Conservation (phyloP, 2,888 invertebrate species). For the Cryptocephalus primarius region DNA sequence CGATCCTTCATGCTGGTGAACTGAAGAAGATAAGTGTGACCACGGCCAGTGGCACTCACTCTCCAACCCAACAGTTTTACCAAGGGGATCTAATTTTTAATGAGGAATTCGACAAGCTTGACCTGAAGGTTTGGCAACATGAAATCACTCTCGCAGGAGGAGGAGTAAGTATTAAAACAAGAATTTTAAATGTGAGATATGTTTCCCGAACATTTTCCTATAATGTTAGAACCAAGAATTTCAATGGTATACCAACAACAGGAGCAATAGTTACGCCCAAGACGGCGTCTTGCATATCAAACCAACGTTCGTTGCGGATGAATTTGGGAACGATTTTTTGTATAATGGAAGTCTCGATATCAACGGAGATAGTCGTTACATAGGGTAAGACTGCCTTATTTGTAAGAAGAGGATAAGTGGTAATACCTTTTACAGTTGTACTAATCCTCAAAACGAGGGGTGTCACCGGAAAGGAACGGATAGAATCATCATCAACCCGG, state of each 20-base stretch:
- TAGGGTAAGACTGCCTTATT: conserved; percentile 36
- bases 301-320: conserved; percentile 48
- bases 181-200: neutral
- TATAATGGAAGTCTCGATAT: conserved; percentile 43
- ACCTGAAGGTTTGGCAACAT: conserved; percentile 8
- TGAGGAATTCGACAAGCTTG: conserved; percentile 6
- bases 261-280: conserved; percentile 50
- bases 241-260: conserved; percentile 40
- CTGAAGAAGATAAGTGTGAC: conserved; percentile 1
- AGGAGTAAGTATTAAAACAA: conserved; percentile 3
- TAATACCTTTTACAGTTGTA: conserved; percentile 36
- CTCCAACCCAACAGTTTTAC: conserved; percentile 1
- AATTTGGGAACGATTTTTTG: conserved; percentile 43
- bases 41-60: conserved; percentile 1
- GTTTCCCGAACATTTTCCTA: no score
- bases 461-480: conserved; percentile 46
- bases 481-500: conserved; percentile 48
- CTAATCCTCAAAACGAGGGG: conserved; percentile 41
- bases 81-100: conserved; percentile 10
- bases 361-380: conserved; percentile 50
- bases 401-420: no score
- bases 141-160: conserved; percentile 9
- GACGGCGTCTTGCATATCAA: conserved; percentile 48
- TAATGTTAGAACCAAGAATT: neutral
- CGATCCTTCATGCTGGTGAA: neutral